phyloP scores from a whole-genome alignment of 1,140 invertebrate genomes.

The Eupristina koningsbergeri region DNA sequence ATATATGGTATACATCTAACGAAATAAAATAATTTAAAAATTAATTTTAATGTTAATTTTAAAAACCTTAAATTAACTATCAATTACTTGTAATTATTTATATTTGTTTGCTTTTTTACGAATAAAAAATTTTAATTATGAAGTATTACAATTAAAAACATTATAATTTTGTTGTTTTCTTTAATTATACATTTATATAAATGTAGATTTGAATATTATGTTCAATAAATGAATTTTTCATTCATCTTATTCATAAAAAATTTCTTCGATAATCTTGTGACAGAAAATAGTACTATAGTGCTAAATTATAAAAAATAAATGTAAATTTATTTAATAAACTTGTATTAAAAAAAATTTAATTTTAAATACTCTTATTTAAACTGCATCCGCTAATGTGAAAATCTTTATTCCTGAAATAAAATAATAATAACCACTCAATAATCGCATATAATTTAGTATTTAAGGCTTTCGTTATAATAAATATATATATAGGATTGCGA shows the following conservation, averaged over 20 bases:
- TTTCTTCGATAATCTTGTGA: conserved; percentile 28
- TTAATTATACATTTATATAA: background rate
- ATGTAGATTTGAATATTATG: conserved; percentile 7
- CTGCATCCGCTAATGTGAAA: conserved; percentile 19
- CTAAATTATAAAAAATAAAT: conserved; percentile 38
- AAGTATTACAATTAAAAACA: conserved; percentile 3
- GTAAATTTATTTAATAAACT: background rate
- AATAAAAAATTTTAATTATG: background rate
- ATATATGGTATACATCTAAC: background rate
- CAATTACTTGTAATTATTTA: background rate
- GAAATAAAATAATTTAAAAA: too few relatives aligned
- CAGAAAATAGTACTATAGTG: conserved; percentile 40
- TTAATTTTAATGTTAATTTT: conserved; percentile 14
- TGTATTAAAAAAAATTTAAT: conserved; percentile 32
- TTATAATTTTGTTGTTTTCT: background rate
- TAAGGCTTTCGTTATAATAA: background rate
- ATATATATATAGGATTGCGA: background rate
- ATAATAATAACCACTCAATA: background rate
- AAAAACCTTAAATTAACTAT: conserved; percentile 3
- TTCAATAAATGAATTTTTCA: conserved; percentile 40
- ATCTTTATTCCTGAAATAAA: background rate
- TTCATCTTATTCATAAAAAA: background rate
- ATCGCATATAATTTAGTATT: background rate
- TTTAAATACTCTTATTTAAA: conserved; percentile 28
- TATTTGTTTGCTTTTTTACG: background rate